These are phyloP conservation scores for Portunus trituberculatus DNA, from an alignment of 1,140 invertebrate genomes.

Conservation along the genomic window DNA sequence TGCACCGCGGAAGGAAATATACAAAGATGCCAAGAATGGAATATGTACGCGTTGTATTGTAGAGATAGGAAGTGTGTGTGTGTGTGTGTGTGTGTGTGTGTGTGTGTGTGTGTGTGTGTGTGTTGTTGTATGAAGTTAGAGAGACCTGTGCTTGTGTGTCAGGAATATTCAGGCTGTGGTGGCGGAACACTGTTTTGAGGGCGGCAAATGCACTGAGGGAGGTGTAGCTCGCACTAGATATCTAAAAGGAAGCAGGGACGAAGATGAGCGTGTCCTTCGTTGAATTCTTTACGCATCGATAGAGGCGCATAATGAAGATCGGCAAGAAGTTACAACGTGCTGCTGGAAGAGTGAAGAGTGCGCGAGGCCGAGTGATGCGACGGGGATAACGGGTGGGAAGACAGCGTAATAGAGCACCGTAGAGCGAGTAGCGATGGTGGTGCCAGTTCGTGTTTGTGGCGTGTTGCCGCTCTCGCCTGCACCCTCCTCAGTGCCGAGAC, in stretches of 20 bases:
- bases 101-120: no score
- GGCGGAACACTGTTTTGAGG: no score
- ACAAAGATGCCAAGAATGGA: no score
- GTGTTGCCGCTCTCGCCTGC: neutral
- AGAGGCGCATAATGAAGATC: neutral
- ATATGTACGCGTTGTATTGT: no score
- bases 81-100: no score
- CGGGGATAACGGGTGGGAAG: constrained; percentile 16
- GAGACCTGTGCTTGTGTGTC: no score
- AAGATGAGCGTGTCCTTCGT: neutral
- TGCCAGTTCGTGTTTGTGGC: neutral
- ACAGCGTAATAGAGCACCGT: constrained; percentile 1
- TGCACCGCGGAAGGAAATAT: no score
- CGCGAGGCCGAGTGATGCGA: neutral
- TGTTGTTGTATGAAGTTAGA: no score
- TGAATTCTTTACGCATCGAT: neutral
- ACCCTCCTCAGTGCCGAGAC: neutral
- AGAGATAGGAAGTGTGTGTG: no score
- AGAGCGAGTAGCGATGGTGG: neutral
- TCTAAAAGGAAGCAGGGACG: neutral
- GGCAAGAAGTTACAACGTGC: neutral
- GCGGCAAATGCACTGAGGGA: no score
- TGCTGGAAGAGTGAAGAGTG: neutral
- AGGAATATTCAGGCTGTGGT: no score
- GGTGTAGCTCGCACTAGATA: no score